Evolutionary conservation across 1,140 invertebrate genomes (phyloP).

Genomic region (Listronotus bonariensis): DNA sequence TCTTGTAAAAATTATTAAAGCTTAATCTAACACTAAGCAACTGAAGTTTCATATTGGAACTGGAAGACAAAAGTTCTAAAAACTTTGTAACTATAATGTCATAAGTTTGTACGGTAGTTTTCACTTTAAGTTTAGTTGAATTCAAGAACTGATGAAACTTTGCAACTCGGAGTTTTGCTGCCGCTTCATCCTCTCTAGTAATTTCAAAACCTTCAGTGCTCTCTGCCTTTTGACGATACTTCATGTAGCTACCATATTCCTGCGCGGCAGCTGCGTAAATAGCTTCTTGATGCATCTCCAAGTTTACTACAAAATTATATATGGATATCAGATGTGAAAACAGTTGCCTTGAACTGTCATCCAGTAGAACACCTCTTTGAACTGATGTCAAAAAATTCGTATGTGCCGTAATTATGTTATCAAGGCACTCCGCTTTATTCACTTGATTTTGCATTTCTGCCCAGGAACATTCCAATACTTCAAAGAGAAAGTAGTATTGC

Average conservation of each 20-base stretch:
- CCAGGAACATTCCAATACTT: conserved; percentile 95
- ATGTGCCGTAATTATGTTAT: conserved; percentile 88
- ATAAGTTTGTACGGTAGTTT: conserved; percentile 68
- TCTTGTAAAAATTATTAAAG: conserved; percentile 88
- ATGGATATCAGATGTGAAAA: conserved; percentile 69
- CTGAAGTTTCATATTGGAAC: conserved; percentile 72
- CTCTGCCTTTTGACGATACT: conserved; percentile 49
- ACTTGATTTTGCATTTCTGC: conserved; percentile 78
- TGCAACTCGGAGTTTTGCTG: conserved; percentile 63
- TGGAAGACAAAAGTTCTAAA: conserved; percentile 56
- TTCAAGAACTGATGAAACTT: conserved; percentile 68
- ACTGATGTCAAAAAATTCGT: conserved; percentile 81
- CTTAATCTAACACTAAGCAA: conserved; percentile 88
- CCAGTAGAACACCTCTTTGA: conserved; percentile 79
- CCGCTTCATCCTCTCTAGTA: conserved; percentile 61
- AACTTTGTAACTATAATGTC: conserved; percentile 61
- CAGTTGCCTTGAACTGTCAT: conserved; percentile 66
- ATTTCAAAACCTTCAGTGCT: conserved; percentile 61
- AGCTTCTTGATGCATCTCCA: conserved; percentile 66
- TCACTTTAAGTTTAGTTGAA: conserved; percentile 66
- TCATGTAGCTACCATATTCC: conserved; percentile 60
- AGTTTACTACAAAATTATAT: conserved; percentile 71
- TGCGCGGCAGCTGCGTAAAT: conserved; percentile 63
- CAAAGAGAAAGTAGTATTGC: conserved; percentile 95
- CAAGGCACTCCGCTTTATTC: conserved; percentile 75